Conservation (phyloP, 1,140 invertebrate genomes). For the Euwallacea similis region DNA sequence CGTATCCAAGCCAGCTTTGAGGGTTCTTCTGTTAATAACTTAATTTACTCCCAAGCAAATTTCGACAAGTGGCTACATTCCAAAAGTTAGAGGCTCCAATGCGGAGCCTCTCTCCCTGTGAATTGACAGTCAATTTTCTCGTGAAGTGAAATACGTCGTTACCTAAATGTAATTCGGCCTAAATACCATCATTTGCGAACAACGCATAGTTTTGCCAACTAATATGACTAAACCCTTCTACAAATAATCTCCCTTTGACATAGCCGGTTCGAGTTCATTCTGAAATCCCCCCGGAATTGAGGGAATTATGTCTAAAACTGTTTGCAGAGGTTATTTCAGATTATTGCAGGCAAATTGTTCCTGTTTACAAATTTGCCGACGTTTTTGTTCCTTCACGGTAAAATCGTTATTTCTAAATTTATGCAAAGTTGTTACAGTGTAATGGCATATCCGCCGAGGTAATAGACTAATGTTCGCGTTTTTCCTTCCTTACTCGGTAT, state of each 20-base stretch:
- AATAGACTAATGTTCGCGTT: not conserved
- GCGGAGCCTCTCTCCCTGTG: not conserved
- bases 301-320: not conserved
- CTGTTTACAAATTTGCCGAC: too few relatives aligned
- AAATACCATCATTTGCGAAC: not conserved
- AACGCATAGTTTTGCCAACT: not conserved
- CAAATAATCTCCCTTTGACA: not conserved
- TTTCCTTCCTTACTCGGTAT: not conserved
- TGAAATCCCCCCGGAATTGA: not conserved
- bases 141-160: not conserved
- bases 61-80: too few relatives aligned
- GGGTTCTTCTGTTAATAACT: too few relatives aligned
- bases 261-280: not conserved
- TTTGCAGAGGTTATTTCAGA: slow-evolving; percentile 2
- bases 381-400: too few relatives aligned
- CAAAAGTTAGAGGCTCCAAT: too few relatives aligned
- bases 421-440: too few relatives aligned
- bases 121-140: not conserved
- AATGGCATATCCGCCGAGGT: too few relatives aligned
- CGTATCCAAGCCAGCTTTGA: too few relatives aligned
- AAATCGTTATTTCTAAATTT: too few relatives aligned
- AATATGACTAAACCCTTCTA: not conserved
- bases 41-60: too few relatives aligned
- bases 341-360: not conserved
- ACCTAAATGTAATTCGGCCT: not conserved